phyloP scores from a whole-genome alignment of 2,113 vertebrate species.

The Myrmecophaga tridactyla region DNA sequence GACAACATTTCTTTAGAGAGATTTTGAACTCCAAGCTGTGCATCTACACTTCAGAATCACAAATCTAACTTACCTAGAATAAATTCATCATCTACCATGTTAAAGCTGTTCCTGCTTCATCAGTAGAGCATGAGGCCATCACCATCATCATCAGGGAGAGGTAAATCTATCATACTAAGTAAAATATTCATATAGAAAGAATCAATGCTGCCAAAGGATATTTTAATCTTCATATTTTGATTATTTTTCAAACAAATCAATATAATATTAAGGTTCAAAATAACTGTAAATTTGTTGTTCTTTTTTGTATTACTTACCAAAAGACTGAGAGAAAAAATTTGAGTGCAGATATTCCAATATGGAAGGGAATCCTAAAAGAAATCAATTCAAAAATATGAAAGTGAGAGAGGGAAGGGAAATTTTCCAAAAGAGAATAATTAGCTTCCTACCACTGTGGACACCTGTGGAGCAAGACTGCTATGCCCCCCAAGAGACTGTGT shows the following conservation, averaged over 20 bases:
- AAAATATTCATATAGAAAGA: background rate
- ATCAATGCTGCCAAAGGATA: background rate
- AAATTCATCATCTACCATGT: background rate
- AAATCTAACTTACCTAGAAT: background rate
- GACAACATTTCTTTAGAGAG: background rate
- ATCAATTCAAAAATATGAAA: too few species aligned
- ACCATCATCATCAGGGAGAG: background rate
- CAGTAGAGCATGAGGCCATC: background rate
- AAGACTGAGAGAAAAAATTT: background rate
- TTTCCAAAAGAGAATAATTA: too few species aligned
- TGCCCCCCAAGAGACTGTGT: too few species aligned
- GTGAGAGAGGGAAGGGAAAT: too few species aligned
- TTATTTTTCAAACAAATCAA: background rate
- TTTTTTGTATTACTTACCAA: background rate
- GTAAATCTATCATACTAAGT: background rate
- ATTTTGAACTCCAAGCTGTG: background rate
- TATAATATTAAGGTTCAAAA: background rate
- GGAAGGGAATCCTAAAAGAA: too few species aligned
- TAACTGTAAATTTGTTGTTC: background rate
- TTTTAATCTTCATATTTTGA: background rate
- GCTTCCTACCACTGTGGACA: too few species aligned
- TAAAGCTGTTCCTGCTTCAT: background rate
- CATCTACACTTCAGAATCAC: background rate
- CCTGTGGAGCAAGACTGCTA: too few species aligned
- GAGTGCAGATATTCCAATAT: background rate